A percentile compares a stretch with the other conserved stretches of the same genome.
These are phyloP conservation scores for Pteronotus mesoamericanus DNA, from an alignment of 2,797 vertebrate genomes.

Conservation along the genomic window DNA sequence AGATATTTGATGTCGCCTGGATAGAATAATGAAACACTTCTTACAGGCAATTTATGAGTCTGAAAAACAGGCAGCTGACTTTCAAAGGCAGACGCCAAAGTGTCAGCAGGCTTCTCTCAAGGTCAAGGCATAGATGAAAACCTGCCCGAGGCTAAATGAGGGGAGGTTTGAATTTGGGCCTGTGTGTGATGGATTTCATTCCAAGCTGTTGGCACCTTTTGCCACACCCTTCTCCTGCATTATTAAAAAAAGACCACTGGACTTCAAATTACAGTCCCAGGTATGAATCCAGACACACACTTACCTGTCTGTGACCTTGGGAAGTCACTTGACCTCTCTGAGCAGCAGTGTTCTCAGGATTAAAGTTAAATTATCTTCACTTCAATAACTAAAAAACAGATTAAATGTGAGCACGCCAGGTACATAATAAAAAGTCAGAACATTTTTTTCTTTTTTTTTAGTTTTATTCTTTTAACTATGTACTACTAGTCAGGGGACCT, in stretches of 20 bases:
- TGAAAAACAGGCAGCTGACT: constrained; percentile 78
- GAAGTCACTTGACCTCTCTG: not conserved
- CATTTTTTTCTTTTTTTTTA: not conserved
- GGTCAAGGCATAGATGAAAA: constrained; percentile 51
- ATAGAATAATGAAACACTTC: constrained; percentile 85
- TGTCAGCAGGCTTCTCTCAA: constrained; percentile 49
- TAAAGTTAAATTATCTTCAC: not conserved
- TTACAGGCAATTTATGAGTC: constrained; percentile 79
- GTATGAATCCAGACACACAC: not conserved
- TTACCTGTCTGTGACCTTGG: not conserved
- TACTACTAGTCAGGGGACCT: not conserved
- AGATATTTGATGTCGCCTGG: constrained; percentile 75
- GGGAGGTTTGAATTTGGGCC: not conserved
- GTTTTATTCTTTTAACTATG: not conserved
- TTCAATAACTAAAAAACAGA: not conserved
- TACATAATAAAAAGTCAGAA: not conserved
- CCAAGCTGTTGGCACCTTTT: not conserved
- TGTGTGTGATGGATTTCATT: constrained; percentile 19
- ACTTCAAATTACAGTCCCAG: not conserved
- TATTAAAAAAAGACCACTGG: not conserved
- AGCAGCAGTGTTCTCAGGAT: not conserved
- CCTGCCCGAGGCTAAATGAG: not conserved
- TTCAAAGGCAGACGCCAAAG: constrained; percentile 60
- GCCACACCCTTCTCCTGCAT: not conserved
- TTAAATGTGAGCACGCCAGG: not conserved